Percentiles rank a stretch among this genome's conserved stretches.
These are phyloP conservation scores for Tokudaia muenninki DNA, from an alignment of 2,797 vertebrate species.

Conservation along the genomic window DNA sequence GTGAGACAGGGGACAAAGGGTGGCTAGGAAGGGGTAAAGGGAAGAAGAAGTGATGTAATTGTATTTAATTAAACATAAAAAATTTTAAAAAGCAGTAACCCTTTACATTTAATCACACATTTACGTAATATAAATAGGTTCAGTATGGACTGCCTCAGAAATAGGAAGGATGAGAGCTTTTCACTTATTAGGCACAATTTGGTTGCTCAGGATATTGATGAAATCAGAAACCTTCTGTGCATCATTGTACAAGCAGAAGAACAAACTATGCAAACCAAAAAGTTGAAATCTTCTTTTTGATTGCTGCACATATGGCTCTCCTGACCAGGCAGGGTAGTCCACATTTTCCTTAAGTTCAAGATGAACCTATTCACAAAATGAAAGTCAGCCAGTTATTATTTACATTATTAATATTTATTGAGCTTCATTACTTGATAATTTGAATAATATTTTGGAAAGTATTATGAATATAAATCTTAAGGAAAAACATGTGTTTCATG, in stretches of 20 bases:
- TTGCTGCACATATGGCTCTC: conserved; percentile 82
- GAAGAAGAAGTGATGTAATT: no score
- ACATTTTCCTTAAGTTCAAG: conserved; percentile 83
- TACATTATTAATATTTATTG: not conserved
- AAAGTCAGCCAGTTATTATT: conserved; percentile 19
- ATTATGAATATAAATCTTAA: not conserved
- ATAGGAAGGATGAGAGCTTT: conserved; percentile 41
- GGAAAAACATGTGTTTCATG: not conserved
- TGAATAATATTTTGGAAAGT: not conserved
- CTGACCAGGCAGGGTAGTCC: conserved; percentile 84
- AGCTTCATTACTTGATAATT: not conserved
- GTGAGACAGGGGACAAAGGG: no score
- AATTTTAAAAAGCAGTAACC: not conserved
- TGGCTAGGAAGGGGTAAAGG: not conserved
- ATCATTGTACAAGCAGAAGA: conserved; percentile 87
- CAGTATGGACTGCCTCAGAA: not conserved
- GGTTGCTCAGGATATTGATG: conserved; percentile 88
- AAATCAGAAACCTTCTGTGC: conserved; percentile 88
- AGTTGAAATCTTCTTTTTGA: conserved; percentile 86
- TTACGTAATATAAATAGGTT: not conserved
- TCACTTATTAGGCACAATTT: conserved; percentile 84
- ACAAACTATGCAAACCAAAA: conserved; percentile 87
- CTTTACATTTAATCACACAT: conserved; percentile 49
- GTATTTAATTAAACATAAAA: not conserved
- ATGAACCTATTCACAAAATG: conserved; percentile 82